Evolutionary conservation across 2,113 vertebrate species (phyloP), one percentile per base, ranked within the genome.

Genomic region (Sceloporus tristichus): DNA sequence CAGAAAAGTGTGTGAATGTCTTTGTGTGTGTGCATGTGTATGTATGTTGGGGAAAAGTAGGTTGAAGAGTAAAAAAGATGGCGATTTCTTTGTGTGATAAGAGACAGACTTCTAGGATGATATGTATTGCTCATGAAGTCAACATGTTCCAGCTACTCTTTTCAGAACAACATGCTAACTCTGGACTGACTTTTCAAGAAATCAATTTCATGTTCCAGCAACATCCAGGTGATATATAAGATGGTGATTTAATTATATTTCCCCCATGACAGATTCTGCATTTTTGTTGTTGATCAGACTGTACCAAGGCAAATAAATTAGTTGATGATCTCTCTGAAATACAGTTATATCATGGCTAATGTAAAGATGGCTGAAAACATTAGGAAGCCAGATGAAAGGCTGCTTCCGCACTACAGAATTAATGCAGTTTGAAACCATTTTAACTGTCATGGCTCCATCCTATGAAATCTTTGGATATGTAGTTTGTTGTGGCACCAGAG

Each of bases 191-290:
- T 91, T 91, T 85, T 73, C 34, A 79, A 86, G 74, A 56, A 91
- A 83, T 16, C 79, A 40, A 53, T 56, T 75, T 86, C 40, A 91
- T 40, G 68, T 0, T 0, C 14, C 59, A 87, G 73, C 73, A 91
- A 89, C 77, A 82, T 75, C 90, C n/a, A 90, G n/a, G 84, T 91
- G 82, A 70, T 84, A 82, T 93, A 38, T 83, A 84, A 82, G 71
- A 18, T 73, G 11, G 23, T 9, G 54, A 27, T 88, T 86, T 92
- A 56, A 40, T 59, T 68, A 91, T 91, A 78, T 92, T 79, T 88
- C 38, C 82, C 10, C 85, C 13, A 2, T 84, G 59, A 76, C 82
- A 53, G 9, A 88, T 1, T 90, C 23, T 85, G 11, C 0, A 7
- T 16, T 68, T 23, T 76, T 89, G 82, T 87, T 66, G 8, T 19